Percentiles rank a stretch among this genome's conserved stretches.
phyloP scores from a whole-genome alignment of 2,888 invertebrate species.

The Agriopis marginaria region DNA sequence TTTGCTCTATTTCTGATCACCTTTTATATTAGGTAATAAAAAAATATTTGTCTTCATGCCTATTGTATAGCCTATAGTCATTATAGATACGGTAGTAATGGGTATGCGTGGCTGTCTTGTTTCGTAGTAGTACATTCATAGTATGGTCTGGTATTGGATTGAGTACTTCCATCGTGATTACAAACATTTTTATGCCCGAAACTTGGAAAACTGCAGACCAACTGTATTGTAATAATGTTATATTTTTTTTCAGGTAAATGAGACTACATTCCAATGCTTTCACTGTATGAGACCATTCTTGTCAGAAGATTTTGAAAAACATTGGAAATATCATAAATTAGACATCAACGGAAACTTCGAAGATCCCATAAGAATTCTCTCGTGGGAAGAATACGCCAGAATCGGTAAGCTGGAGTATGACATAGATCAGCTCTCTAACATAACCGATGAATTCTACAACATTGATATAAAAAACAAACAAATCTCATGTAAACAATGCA shows the following conservation, averaged over 20 bases:
- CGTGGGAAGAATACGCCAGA: conserved; percentile 11
- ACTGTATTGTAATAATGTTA: neutral
- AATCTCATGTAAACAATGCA: conserved; percentile 61
- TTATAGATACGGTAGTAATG: no score
- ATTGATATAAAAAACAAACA: conserved; percentile 50
- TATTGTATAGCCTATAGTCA: no score
- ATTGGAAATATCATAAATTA: conserved; percentile 44
- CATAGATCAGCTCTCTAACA: conserved; percentile 44
- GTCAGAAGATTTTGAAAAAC: conserved; percentile 41
- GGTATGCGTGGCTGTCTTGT: no score
- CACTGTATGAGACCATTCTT: conserved; percentile 56
- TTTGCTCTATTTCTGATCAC: no score
- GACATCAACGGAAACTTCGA: conserved; percentile 1
- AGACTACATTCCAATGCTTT: conserved; percentile 62
- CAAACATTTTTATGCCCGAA: no score
- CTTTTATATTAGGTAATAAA: no score
- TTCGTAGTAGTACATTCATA: no score
- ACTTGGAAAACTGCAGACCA: neutral
- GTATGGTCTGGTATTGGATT: no score
- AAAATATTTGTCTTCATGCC: no score
- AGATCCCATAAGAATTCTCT: conserved; percentile 25
- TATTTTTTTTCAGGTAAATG: conserved; percentile 54
- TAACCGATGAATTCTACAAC: conserved; percentile 50
- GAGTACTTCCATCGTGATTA: no score
- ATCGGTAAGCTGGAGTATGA: conserved; percentile 38